phyloP scores from a whole-genome alignment of 2,888 invertebrate genomes.

The Eupithecia dodoneata region DNA sequence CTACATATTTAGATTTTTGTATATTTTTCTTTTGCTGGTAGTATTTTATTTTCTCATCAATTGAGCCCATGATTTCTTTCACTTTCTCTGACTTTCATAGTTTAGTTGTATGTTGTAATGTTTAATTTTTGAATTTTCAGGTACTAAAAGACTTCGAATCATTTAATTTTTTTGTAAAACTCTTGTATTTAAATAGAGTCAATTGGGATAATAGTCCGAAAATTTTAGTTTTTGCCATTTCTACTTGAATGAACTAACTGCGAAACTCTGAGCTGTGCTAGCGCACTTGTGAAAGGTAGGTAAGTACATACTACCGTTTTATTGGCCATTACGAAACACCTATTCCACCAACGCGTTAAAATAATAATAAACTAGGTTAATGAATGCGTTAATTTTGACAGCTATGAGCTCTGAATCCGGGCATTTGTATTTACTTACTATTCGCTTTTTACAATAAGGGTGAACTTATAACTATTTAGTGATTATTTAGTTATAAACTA shows the following conservation, averaged over 20 bases:
- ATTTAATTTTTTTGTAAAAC: too few relatives aligned
- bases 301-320: slow-evolving; percentile 31
- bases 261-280: slow-evolving; percentile 15
- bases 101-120: too few relatives aligned
- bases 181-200: too few relatives aligned
- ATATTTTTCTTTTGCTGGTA: too few relatives aligned
- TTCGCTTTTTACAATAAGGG: slow-evolving; percentile 27
- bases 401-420: slow-evolving; percentile 36
- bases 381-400: slow-evolving; percentile 44
- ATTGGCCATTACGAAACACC: slow-evolving; percentile 38
- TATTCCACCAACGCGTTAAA: slow-evolving; percentile 39
- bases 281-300: slow-evolving; percentile 22
- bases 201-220: neutral
- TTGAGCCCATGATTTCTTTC: too few relatives aligned
- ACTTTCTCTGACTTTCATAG: too few relatives aligned
- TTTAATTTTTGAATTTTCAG: too few relatives aligned
- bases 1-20: too few relatives aligned
- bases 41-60: too few relatives aligned
- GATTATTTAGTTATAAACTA: neutral
- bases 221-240: neutral
- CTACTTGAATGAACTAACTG: neutral
- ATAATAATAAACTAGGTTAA: slow-evolving; percentile 48
- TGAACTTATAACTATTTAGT: neutral
- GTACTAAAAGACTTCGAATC: too few relatives aligned
- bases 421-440: slow-evolving; percentile 36